These are phyloP conservation scores for Gracilinanus agilis DNA, from an alignment of 2,113 vertebrate genomes.

Conservation along the genomic window DNA sequence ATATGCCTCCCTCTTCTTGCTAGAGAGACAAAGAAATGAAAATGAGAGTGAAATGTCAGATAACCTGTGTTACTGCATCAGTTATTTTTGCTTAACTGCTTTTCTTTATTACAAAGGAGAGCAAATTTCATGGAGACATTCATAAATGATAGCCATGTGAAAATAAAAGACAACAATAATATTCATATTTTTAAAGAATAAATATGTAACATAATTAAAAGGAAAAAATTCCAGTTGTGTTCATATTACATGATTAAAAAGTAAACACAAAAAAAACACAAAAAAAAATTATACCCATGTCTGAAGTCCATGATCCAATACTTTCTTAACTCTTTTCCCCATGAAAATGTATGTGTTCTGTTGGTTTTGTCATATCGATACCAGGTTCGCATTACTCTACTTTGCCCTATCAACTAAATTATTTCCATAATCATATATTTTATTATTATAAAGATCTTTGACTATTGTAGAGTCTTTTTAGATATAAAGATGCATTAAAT, in stretches of 20 bases:
- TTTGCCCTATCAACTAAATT: not conserved
- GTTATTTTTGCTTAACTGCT: not conserved
- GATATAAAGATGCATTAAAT: not conserved
- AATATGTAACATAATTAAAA: not conserved
- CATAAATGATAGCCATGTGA: not conserved
- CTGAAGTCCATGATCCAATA: not conserved
- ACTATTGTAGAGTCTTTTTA: slow-evolving; percentile 30
- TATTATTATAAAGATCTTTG: slow-evolving; percentile 23
- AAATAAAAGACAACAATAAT: not conserved
- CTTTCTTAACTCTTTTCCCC: not conserved
- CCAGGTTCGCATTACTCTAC: slow-evolving; percentile 13
- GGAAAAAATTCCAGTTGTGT: not conserved
- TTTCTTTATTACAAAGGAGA: not conserved
- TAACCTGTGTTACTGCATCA: not conserved
- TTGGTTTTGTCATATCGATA: slow-evolving; percentile 26
- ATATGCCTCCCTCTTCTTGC: not conserved
- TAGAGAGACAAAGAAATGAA: not conserved
- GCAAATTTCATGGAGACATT: not conserved
- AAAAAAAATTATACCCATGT: not conserved
- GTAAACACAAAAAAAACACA: not conserved
- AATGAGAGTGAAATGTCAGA: not conserved
- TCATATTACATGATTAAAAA: slow-evolving; percentile 28
- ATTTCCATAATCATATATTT: not conserved
- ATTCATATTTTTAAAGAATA: slow-evolving; percentile 18
- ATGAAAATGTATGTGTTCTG: slow-evolving; percentile 16